phyloP scores from a whole-genome alignment of 1,140 invertebrate genomes.

The Dendroctonus valens region DNA sequence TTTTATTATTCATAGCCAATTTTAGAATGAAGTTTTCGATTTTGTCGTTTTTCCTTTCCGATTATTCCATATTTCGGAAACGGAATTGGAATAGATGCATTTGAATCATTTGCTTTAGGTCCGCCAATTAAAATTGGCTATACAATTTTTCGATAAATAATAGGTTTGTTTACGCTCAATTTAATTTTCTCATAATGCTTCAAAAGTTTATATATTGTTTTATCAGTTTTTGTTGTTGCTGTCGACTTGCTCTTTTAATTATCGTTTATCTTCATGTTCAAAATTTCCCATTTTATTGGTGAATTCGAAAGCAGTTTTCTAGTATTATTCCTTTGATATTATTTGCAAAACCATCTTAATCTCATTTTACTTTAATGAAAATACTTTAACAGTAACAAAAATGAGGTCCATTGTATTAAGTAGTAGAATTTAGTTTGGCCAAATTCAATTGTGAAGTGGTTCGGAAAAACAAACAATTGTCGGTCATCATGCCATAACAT shows the following conservation, averaged over 20 bases:
- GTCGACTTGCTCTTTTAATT: background rate
- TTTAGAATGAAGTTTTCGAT: conserved; percentile 18
- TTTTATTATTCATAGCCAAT: conserved; percentile 31
- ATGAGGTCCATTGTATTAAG: background rate
- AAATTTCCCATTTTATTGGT: background rate
- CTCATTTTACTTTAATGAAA: background rate
- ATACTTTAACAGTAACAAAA: background rate
- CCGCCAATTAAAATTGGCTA: background rate
- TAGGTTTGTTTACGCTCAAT: background rate
- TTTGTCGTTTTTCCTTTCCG: conserved; percentile 4
- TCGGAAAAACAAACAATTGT: too few relatives aligned
- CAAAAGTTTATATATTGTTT: background rate
- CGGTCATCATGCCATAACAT: too few relatives aligned
- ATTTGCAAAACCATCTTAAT: background rate
- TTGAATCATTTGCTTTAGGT: too few relatives aligned
- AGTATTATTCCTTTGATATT: background rate
- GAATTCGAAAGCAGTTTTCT: background rate
- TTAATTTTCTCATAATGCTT: background rate
- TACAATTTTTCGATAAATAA: background rate
- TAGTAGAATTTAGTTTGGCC: background rate
- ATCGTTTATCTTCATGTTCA: background rate
- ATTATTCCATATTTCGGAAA: conserved; percentile 7
- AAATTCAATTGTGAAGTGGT: too few relatives aligned
- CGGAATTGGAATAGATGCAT: too few relatives aligned
- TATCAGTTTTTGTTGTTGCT: background rate